Evolutionary conservation across 1,140 invertebrate species (phyloP).

Genomic region (Papilio aristodemus): DNA sequence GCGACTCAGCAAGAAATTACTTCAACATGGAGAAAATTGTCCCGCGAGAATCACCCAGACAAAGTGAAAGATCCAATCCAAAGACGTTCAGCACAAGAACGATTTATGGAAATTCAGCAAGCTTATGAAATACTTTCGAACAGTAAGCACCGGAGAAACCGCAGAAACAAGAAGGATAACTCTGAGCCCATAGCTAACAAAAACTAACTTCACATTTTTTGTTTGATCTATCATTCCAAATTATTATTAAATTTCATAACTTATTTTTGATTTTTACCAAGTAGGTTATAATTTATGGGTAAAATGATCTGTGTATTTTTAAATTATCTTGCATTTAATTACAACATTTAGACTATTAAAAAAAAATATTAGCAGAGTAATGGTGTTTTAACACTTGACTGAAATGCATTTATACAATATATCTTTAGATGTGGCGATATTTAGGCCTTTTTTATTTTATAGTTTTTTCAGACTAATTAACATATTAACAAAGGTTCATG

Average conservation of each 20-base stretch:
- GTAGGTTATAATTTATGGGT: not conserved
- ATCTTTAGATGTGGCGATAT: not conserved
- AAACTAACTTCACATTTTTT: not conserved
- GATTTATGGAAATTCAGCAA: conserved; percentile 95
- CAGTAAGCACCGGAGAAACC: conserved; percentile 87
- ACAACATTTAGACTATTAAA: not conserved
- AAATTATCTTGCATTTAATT: not conserved
- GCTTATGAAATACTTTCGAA: conserved; percentile 95
- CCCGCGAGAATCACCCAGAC: conserved; percentile 95
- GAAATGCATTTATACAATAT: conserved; percentile 14
- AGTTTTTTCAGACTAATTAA: not conserved
- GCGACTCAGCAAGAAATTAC: conserved; percentile 94
- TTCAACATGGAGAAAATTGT: conserved; percentile 88
- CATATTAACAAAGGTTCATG: not conserved
- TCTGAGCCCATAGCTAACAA: conserved; percentile 43
- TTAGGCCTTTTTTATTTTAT: not conserved
- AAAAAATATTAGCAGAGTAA: not conserved
- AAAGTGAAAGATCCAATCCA: conserved; percentile 88
- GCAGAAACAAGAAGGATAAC: conserved; percentile 85
- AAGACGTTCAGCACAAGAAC: conserved; percentile 87
- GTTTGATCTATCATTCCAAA: not conserved
- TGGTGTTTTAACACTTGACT: not conserved
- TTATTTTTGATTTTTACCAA: too few relatives aligned
- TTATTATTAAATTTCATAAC: not conserved
- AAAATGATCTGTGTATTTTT: not conserved